Evolutionary conservation across 2,888 invertebrate species (phyloP), one percentile per base, ranked within the genome.

Genomic region (Pheosia tremula): DNA sequence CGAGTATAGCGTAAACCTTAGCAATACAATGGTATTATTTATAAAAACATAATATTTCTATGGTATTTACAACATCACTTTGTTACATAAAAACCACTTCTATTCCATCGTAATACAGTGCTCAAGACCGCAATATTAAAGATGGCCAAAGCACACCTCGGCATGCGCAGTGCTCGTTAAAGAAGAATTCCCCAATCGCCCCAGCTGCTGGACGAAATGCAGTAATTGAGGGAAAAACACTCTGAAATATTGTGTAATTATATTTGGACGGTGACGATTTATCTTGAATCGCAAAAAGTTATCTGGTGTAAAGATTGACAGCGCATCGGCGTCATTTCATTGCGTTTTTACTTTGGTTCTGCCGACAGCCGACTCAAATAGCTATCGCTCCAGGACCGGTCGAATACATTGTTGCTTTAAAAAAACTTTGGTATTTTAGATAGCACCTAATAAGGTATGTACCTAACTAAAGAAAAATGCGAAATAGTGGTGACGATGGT

Each of bases 221-320:
- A 83, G 86, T 91, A 89, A 92, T 91, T 90, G 88, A 82, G 76
- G 83, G 80, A 88, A 91, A 91, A 92, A 90, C 84, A 70, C 71
- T 69, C 81, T 87, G 83, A 89, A 88, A 88, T 89, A 86, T 90
- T 82, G 83, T 84, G 79, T 88, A 88, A 90, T 90, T 91, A 89
- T 88, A 88, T 86, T 83, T 83, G 78, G 77, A 79, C 72, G 77
- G 77, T 75, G 73, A 81, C 82, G 78, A 83, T 85, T 80, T 81
- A 84, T 81, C 72, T 74, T 69, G 61, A 64, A 56, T 58, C 52
- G 68, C 78, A 88, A 86, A 86, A 87, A 85, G 67, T 63, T 72
- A 78, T 80, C 74, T 76, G 77, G 75, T 80, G 77, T 79, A 71
- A 75, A 78, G 82, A 85, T 85, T 80, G 83, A 84, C 85, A 79